Base-by-base conservation (phyloP, 2,888 invertebrate genomes). In the Agrotis segetum region DNA sequence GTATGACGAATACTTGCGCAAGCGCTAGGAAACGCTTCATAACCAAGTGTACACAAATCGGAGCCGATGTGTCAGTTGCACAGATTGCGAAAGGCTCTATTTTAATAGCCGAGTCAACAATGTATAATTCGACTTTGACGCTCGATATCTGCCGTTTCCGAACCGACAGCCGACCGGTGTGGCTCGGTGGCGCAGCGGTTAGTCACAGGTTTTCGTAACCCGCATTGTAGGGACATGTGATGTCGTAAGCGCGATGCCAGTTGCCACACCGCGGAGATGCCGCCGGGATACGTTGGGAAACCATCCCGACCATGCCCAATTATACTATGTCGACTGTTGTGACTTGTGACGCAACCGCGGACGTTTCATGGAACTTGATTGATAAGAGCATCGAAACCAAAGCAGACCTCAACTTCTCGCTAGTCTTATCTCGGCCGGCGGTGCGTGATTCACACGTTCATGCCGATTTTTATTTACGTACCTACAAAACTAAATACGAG, bases 271-370 rank as follows among this genome's bases (percentile, higher is more conserved):
- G 92, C 91, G 87, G 89, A 93, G 94, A 92, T 92, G 95, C 92
- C 93, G 94, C 89, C 94, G 95, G 94, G 95, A 95, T 94, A 92
- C 92, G 93, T 96, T 96, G 95, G 96, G 96, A 96, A 96, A 96
- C 95, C 92, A 93, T 95, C 95, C 96, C 95, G 93, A 90, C 91
- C 91, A 93, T 92, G 91, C 92, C 91, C 95, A 94, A 95, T 95
- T 94, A 94, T 92, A 40, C 40, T 40, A 94, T 91, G 92, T 91
- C 92, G 92, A 90, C 87, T 88, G 87, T 85, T 80, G 90, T 95
- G 94, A 91, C 90, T 24, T 24, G 24, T 24, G n/a, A n/a, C n/a
- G 92, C 90, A 93, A 85, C 86, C 79, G 85, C 92, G 91, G 91
- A 90, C 89, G 92, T 90, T 89, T 89, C 88, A 88, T 90, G 85